These are phyloP conservation scores for Buphagus erythrorhynchus DNA, from an alignment of 2,797 vertebrate species.

Conservation along the genomic window DNA sequence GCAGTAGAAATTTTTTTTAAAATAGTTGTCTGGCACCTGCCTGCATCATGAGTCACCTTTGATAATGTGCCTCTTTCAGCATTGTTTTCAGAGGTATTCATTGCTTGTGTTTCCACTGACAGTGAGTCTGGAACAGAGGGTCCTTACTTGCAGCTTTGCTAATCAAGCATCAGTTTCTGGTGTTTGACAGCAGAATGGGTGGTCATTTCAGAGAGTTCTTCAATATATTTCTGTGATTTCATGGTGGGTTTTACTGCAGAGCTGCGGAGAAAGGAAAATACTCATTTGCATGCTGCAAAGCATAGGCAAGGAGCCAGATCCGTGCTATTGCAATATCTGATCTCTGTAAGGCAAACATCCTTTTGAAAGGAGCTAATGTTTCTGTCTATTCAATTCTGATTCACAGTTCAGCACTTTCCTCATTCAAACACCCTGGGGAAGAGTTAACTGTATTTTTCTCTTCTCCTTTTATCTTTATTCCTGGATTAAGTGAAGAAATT, in stretches of 20 bases:
- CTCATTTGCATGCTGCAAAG: constrained; percentile 35
- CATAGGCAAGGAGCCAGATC: constrained; percentile 25
- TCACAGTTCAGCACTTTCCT: constrained; percentile 51
- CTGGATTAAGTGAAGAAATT: constrained; percentile 41
- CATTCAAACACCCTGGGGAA: constrained; percentile 38
- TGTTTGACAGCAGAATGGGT: background rate
- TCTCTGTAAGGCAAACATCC: constrained; percentile 48
- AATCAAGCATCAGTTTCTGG: background rate
- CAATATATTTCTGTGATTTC: background rate
- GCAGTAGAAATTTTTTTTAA: background rate
- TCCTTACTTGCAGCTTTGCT: background rate
- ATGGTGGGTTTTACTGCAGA: background rate
- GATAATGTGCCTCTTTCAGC: background rate
- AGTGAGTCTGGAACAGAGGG: background rate
- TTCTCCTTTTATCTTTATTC: constrained; percentile 35
- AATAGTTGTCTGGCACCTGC: background rate
- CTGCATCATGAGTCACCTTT: background rate
- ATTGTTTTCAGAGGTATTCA: background rate
- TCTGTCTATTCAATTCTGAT: constrained; percentile 48
- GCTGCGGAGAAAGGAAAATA: constrained; percentile 19
- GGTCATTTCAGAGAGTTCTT: background rate
- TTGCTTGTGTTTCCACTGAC: background rate
- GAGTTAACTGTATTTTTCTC: constrained; percentile 25
- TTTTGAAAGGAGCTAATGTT: constrained; percentile 58
- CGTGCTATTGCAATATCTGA: constrained; percentile 53